Base-by-base conservation (phyloP, 2,113 vertebrate genomes). In the Pungitius pungitius region DNA sequence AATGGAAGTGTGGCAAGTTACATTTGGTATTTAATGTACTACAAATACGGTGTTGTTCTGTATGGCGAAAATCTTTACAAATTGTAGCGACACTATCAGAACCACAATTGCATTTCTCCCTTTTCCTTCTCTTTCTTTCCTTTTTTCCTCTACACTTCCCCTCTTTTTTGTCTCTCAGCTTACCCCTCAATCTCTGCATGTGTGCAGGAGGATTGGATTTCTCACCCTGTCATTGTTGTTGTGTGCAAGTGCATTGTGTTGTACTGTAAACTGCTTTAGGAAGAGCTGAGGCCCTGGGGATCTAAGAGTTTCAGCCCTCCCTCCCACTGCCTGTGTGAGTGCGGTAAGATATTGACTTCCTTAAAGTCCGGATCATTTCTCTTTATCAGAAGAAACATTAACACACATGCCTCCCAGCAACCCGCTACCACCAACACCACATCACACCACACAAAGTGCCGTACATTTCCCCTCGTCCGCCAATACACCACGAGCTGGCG, bases 291-390 rank as follows among this genome's bases (percentile, higher is more conserved):
- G 77, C 95, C 92, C 93, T 9, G 92, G 90, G 93, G 95, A 89
- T 95, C 95, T 81, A 94, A 94, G 88, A 93, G 78, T 85, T 91
- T 54, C 90, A 95, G 93, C 94, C 94, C 94, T 95, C 91, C 93
- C 93, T 94, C 87, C 92, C 92, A 91, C 56, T 40, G 42, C 49
- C 35, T 73, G 69, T 57, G 69, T 70, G 80, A 70, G 91, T 91
- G 93, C 91, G 82, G 90, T 90, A 93, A 89, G 88, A 95, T 95
- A 95, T 93, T 91, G 93, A 95, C 91, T 93, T 93, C 93, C 87
- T 91, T 85, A 42, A 93, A 91, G 92, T 95, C 92, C 82, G 90
- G 90, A 93, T 94, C 82, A 94, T 94, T 96, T 94, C 88, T 89
- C 83, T 93, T 96, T 93, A 90, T 91, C 94, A 94, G 90, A 92